Base-by-base conservation (phyloP, 2,797 vertebrate species). In the Microctenopoma steveboyesi region DNA sequence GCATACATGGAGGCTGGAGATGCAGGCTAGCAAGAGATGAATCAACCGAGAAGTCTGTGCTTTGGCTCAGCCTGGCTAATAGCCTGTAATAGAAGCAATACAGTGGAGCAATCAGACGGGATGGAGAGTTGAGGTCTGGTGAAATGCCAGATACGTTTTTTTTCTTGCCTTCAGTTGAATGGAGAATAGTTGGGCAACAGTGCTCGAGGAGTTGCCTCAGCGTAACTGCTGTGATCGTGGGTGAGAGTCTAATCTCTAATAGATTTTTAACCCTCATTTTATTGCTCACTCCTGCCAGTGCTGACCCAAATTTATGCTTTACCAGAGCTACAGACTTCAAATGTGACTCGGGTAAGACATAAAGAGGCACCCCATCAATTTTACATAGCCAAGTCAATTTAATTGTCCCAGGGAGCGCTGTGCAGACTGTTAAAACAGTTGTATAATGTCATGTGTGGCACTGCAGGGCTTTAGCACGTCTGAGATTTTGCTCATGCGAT, bases 21-120 rank as follows among this genome's bases (percentile, higher is more conserved):
- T 67, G 64, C 45, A 67, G 55, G 47, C 57, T 49, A 4, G 51
- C 35, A 14, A 76, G 74, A 80, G 61, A 83, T 59, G 74, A 72
- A 84, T 74, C 64, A 30, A 73, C 62, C 54, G 6, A 71, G 81
- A 84, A 84, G 84, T 82, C 79, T 60, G 53, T 43, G 25, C 72
- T 84, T 73, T 68, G 60, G 64, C 72, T 80, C 58, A 57, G 62
- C 51, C 54, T 30, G 40, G 73, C 65, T 82, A 84, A 84, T 70
- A 55, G 72, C 46, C 74, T 58, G 76, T 69, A 83, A 83, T 84
- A 65, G 76, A 84, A 65, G 78, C 15, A 53, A 78, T 78, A 56
- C 65, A 57, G 49, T 2, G 33, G 46, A 67, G 70, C 46, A 45
- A 72, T 83, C 51, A 46, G 54, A 62, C 0, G 64, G 64, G 63